phyloP scores from a whole-genome alignment of 1,140 invertebrate genomes.

The Lepidurus packardi region DNA sequence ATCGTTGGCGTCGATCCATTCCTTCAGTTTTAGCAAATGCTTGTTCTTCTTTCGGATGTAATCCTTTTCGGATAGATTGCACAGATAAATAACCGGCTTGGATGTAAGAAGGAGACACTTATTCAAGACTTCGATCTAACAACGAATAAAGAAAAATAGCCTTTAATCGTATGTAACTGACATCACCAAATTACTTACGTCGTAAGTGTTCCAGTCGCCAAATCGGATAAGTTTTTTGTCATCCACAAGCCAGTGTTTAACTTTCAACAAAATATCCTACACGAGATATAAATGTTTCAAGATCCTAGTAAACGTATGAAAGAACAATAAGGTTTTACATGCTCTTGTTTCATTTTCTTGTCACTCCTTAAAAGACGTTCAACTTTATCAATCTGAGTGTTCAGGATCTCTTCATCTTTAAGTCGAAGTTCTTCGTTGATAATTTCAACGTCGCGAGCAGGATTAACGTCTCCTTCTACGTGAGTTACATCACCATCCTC shows the following conservation, averaged over 20 bases:
- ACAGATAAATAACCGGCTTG: constrained; percentile 94
- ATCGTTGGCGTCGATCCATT: constrained; percentile 98
- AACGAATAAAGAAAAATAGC: constrained; percentile 40
- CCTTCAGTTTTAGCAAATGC: constrained; percentile 96
- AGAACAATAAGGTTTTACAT: constrained; percentile 58
- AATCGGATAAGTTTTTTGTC: constrained; percentile 92
- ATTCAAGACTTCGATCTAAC: constrained; percentile 93
- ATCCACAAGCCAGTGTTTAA: constrained; percentile 76
- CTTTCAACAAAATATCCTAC: constrained; percentile 80
- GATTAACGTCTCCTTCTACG: constrained; percentile 96
- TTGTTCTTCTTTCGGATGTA: constrained; percentile 99
- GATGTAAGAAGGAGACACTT: constrained; percentile 96
- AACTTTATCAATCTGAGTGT: constrained; percentile 74
- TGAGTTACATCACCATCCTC: constrained; percentile 98
- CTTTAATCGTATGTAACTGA: not conserved
- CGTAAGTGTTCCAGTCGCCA: constrained; percentile 84
- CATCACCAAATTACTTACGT: constrained; percentile 60
- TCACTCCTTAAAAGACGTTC: constrained; percentile 85
- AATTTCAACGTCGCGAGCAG: constrained; percentile 91
- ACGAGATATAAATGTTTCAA: constrained; percentile 34
- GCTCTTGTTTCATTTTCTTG: constrained; percentile 94
- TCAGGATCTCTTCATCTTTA: constrained; percentile 86
- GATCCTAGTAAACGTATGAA: not conserved
- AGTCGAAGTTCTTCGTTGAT: constrained; percentile 91
- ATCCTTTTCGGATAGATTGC: constrained; percentile 97